Evolutionary conservation across 2,888 invertebrate species (phyloP), one percentile per base, ranked within the genome.

Genomic region (Hybos culiciformis): DNA sequence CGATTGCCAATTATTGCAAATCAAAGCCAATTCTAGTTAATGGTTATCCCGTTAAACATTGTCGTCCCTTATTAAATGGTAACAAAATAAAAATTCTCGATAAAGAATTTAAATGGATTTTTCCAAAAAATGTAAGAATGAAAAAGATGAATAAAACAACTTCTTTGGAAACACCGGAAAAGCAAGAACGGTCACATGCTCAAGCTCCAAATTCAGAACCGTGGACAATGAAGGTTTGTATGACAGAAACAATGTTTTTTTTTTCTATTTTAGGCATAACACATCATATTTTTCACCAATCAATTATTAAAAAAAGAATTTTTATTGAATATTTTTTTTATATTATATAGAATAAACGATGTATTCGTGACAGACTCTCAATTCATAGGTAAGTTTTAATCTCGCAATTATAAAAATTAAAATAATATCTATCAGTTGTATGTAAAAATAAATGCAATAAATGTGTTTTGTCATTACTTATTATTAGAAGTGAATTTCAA

Each of bases 181-280:
- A 53, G 37, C 38, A 45, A 40, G 29, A 44, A 4, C 46, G 41
- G 3, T 53, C 54, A 32, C 39, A 50, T 4, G 49, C 53, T 41
- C 60, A 56, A 26, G 51, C 59, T 1, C 51, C 63, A 3, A 57
- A 56, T 36, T 63, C 63, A 7, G 59, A 59, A 41, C 64, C 64
- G 11, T 36, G 36, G 36, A 21, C 11, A 36, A 21, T 7, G 20
- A 36, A 12, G 6, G 36, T 36, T 14, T 5, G 32, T 32, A 6
- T 32, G 2, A 17, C 8, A 17, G 2, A 20, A 19, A n/a, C 9
- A 20, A 21, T 21, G 14, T 14, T 20, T 3, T 9, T 19, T 19
- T 19, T 34, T 19, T 15, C 14, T 15, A 33, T 15, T 19, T 34
- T n/a, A n/a, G n/a, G n/a, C n/a, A n/a, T n/a, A n/a, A n/a, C n/a